phyloP scores from a whole-genome alignment of 2,888 invertebrate genomes.

The Scaptomyza polygonia region DNA sequence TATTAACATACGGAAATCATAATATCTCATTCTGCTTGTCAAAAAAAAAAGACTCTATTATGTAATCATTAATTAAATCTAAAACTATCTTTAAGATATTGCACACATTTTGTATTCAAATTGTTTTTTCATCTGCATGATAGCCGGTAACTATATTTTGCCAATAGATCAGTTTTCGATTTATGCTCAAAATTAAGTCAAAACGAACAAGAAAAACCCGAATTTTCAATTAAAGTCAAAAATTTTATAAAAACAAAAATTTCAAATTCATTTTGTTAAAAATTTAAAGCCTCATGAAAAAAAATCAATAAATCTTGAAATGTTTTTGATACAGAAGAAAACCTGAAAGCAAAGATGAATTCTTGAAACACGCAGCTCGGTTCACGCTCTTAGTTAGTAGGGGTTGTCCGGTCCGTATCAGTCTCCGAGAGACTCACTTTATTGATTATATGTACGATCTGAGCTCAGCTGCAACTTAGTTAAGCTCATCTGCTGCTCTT shows the following conservation, averaged over 20 bases:
- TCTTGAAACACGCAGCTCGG: constrained; percentile 68
- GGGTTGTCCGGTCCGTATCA: constrained; percentile 37
- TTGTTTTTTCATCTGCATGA: constrained; percentile 6
- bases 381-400: constrained; percentile 16
- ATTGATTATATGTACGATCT: constrained; percentile 63
- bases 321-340: constrained; percentile 60
- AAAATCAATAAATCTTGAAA: constrained; percentile 61
- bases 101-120: constrained; percentile 54
- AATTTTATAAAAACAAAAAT: constrained; percentile 7
- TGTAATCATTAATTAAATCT: constrained; percentile 74
- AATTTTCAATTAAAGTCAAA: constrained; percentile 75
- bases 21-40: constrained; percentile 40
- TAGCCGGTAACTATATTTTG: constrained; percentile 47
- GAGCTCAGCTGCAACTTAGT: constrained; percentile 54
- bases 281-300: constrained; percentile 8
- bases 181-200: constrained; percentile 68
- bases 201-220: constrained; percentile 74
- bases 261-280: constrained; percentile 47
- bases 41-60: constrained; percentile 39
- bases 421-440: constrained; percentile 37
- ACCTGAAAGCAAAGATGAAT: constrained; percentile 71
- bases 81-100: constrained; percentile 47
- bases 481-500: constrained; percentile 69
- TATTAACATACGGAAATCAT: constrained; percentile 61
- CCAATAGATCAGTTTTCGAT: constrained; percentile 72